phyloP scores from a whole-genome alignment of 2,113 vertebrate species.

The Trematocara macrostoma region DNA sequence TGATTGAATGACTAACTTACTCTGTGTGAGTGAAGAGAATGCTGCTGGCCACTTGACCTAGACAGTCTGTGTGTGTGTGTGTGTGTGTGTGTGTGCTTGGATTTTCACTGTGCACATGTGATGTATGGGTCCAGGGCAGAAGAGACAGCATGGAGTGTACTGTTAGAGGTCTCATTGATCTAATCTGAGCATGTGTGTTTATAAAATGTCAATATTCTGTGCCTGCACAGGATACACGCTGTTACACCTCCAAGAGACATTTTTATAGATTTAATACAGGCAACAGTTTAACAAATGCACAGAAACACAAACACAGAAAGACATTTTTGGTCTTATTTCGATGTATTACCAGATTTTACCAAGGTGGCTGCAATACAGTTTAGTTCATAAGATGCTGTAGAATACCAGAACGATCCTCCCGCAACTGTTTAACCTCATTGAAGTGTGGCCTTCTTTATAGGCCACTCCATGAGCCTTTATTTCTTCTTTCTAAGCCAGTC shows the following conservation, averaged over 20 bases:
- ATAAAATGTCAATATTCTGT: background rate
- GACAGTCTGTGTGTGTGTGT: background rate
- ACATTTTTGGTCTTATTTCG: background rate
- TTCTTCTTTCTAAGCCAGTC: background rate
- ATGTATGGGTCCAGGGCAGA: background rate
- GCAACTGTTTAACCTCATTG: background rate
- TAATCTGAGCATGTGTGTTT: background rate
- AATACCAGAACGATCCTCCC: background rate
- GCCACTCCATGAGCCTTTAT: background rate
- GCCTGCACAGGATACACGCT: background rate
- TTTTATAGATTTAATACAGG: background rate
- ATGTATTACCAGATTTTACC: background rate
- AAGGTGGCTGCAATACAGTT: background rate
- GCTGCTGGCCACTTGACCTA: conserved; percentile 16
- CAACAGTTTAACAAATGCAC: background rate
- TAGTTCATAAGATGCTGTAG: background rate
- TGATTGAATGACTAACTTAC: conserved; percentile 12
- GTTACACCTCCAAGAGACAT: conserved; percentile 9
- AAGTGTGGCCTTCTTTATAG: background rate
- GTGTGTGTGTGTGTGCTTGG: background rate
- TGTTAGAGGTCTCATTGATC: conserved; percentile 4
- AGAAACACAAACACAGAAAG: background rate
- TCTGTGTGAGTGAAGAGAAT: background rate
- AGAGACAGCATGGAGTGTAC: background rate
- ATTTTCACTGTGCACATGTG: background rate